Evolutionary conservation across 2,113 vertebrate genomes (phyloP).

Genomic region (Pachypanchax playfairii): DNA sequence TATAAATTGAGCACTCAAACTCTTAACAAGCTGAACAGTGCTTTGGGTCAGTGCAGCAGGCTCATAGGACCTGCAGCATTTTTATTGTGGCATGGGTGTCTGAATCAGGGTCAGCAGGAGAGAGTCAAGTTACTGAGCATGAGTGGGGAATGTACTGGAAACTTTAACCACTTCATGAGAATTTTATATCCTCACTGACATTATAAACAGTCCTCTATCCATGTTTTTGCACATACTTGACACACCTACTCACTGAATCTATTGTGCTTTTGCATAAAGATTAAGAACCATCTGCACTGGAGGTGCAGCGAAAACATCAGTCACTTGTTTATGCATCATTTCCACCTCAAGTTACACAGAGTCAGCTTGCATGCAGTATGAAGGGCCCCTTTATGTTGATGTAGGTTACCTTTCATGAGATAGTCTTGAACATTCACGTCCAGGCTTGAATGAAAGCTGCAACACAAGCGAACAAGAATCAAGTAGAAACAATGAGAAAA

Average conservation of each 20-base stretch:
- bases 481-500: conserved; percentile 27
- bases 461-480: neutral
- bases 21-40: conserved; percentile 40
- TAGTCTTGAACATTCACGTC: neutral
- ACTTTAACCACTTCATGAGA: conserved; percentile 67
- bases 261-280: conserved; percentile 26
- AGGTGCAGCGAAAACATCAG: conserved; percentile 26
- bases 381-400: conserved; percentile 41
- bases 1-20: conserved; percentile 72
- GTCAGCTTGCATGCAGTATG: conserved; percentile 53
- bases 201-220: conserved; percentile 49
- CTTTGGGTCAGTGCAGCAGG: conserved; percentile 36
- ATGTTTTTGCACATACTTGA: conserved; percentile 40
- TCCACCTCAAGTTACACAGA: conserved; percentile 52
- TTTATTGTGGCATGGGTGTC: conserved; percentile 58
- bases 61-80: conserved; percentile 47
- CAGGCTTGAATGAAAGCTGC: neutral
- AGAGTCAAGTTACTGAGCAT: conserved; percentile 61
- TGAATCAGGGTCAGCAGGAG: conserved; percentile 56
- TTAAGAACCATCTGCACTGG: conserved; percentile 18
- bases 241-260: conserved; percentile 40
- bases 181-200: conserved; percentile 60
- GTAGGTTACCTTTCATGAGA: conserved; percentile 13
- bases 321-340: conserved; percentile 38
- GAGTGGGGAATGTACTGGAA: conserved; percentile 59